Base-by-base conservation (phyloP, 2,113 vertebrate species). In the Propithecus coquereli region DNA sequence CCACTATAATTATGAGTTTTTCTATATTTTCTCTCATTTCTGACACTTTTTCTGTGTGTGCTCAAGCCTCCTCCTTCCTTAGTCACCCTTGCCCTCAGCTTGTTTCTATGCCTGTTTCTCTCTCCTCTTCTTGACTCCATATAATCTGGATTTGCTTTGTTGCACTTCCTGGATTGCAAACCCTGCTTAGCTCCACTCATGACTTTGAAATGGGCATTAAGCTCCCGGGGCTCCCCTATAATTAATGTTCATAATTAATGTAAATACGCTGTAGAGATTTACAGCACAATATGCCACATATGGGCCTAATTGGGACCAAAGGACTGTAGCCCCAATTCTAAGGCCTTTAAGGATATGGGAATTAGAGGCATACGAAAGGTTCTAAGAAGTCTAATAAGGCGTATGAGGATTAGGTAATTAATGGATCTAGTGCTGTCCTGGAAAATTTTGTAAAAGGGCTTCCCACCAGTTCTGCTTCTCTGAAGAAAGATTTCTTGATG, bases 211-310 rank as follows among this genome's bases (percentile, higher is more conserved):
- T 90, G 92, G 68, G 80, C 45, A 57, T 83, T 59, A 83, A 77
- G 83, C 40, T 95, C 94, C 80, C 52, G 30, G 76, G 83, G 50
- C 84, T 93, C 37, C 22, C n/a, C 83, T 83, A 54, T 85, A 97
- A 97, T 97, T 97, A 94, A 98, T 95, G 94, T 79, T 94, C 95
- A 94, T 97, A 95, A 97, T 97, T 94, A 97, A 76, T 57, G 45
- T 91, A 96, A 94, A 94, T 76, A 85, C 0, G 4, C 95, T 79
- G n/a, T 71, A 57, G 90, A 95, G 91, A 94, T 90, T 90, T 94
- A 14, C 80, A 71, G 90, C 71, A 94, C 94, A 97, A 88, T 93
- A 85, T 57, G 83, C 94, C 76, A n/a, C 87, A 77, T 5, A 0
- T 77, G 65, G 96, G 63, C 92, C 50, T 95, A 94, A 97, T 47